phyloP scores from a whole-genome alignment of 2,797 vertebrate genomes.

The Ara ararauna region DNA sequence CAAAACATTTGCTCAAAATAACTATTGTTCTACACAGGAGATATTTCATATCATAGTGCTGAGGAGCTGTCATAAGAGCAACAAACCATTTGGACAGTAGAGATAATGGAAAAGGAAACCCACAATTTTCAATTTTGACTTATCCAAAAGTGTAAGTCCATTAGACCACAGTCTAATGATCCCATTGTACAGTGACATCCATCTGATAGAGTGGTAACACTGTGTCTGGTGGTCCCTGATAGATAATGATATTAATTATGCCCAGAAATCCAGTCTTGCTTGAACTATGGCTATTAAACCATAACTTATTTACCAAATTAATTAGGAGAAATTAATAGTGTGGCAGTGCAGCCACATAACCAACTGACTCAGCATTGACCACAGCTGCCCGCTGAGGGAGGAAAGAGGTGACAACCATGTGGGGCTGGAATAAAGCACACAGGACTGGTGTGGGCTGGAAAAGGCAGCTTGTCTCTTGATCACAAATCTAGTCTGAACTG shows the following conservation, averaged over 20 bases:
- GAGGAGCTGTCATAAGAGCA: neutral
- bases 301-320: fast-evolving
- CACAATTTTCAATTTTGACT: neutral
- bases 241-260: neutral
- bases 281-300: neutral
- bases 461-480: neutral
- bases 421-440: neutral
- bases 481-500: neutral
- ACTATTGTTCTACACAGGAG: neutral
- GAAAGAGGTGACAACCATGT: neutral
- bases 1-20: neutral
- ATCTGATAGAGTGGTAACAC: neutral
- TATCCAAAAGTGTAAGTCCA: neutral
- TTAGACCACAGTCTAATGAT: neutral
- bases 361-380: neutral
- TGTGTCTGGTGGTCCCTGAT: neutral
- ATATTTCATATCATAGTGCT: neutral
- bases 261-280: neutral
- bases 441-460: neutral
- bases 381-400: fast-evolving
- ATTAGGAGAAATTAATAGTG: neutral
- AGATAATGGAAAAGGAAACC: neutral
- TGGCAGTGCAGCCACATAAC: neutral
- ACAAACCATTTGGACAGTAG: neutral
- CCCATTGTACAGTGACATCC: fast-evolving